Evolutionary conservation across 2,113 vertebrate species (phyloP), one percentile per base, ranked within the genome.

Genomic region (Lepus americanus): DNA sequence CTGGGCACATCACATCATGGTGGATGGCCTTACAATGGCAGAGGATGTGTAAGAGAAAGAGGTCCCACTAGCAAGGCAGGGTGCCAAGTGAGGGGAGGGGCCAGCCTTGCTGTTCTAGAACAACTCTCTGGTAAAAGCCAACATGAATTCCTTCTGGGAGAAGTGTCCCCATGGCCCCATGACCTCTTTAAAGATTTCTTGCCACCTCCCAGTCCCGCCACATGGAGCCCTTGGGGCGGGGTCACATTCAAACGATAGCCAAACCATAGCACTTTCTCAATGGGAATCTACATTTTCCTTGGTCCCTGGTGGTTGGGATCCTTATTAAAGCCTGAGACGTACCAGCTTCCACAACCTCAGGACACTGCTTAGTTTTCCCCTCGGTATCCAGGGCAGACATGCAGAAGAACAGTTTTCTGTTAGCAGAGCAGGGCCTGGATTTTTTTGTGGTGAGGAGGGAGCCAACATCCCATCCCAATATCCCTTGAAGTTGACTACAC

Each of bases 301-400:
- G 29, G 23, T 29, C n/a, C 9, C 53, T 49, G 53, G 20, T 17
- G 16, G 66, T 14, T 29, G 44, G 29, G 44, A 3, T 10, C 69
- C n/a, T n/a, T 11, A 3, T 14, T 44, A 9, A 39, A 49, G n/a
- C 33, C 8, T 59, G 39, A 70, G 70, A 55, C 44, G 20, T 23
- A 55, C 4, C 2, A 6, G 0, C 23, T 80, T 61, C 23, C 9
- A 1, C 1, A 31, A 4, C 49, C 22, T 90, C 17, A 0, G 17
- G 25, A 0, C 3, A 36, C 1, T 2, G 11, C 2, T 4, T 12
- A 44, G 16, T 36, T 27, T 61, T 53, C 11, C 4, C 44, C 13
- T 14, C 12, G n/a, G 0, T 3, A 9, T 2, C 1, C 78, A 81
- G 64, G 72, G 44, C 13, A 63, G 63, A 70, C 2, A 9, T 0